A percentile compares a stretch with the other conserved stretches of the same genome.
Conservation (phyloP, 1,140 invertebrate species). For the Drosophila saltans region DNA sequence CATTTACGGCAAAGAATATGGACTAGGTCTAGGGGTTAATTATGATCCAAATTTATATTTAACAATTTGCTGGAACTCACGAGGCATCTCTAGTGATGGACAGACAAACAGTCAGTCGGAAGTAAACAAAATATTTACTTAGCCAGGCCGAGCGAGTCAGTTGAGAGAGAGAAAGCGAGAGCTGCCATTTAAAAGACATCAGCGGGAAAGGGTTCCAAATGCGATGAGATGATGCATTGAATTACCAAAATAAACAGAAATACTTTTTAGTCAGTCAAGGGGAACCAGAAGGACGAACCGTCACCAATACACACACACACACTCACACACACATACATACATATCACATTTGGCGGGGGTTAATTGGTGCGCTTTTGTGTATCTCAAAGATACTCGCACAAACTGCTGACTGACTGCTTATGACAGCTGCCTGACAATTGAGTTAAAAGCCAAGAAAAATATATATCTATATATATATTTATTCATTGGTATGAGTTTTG, state of each 20-base stretch:
- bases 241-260: conserved; percentile 80
- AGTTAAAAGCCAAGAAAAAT: conserved; percentile 43
- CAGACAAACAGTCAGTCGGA: conserved; percentile 34
- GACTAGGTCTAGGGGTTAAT: background rate
- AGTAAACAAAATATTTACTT: conserved; percentile 70
- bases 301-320: conserved; percentile 18
- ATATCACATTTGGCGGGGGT: conserved; percentile 37
- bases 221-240: conserved; percentile 73
- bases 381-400: conserved; percentile 56
- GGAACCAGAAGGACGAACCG: conserved; percentile 1
- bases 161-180: conserved; percentile 22
- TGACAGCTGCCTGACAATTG: conserved; percentile 64
- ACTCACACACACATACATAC: conserved; percentile 15
- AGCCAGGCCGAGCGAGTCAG: conserved; percentile 46
- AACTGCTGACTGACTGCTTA: conserved; percentile 49
- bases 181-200: conserved; percentile 68
- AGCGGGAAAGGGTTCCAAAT: conserved; percentile 68
- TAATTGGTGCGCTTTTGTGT: conserved; percentile 72
- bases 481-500: conserved; percentile 26
- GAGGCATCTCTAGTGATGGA: conserved; percentile 28
- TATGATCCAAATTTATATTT: background rate
- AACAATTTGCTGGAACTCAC: background rate
- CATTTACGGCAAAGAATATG: background rate
- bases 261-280: conserved; percentile 59
- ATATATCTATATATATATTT: background rate